A percentile compares a stretch with the other conserved stretches of the same genome.
Conservation (phyloP, 2,888 invertebrate species). For the Cheilosia vulpina region DNA sequence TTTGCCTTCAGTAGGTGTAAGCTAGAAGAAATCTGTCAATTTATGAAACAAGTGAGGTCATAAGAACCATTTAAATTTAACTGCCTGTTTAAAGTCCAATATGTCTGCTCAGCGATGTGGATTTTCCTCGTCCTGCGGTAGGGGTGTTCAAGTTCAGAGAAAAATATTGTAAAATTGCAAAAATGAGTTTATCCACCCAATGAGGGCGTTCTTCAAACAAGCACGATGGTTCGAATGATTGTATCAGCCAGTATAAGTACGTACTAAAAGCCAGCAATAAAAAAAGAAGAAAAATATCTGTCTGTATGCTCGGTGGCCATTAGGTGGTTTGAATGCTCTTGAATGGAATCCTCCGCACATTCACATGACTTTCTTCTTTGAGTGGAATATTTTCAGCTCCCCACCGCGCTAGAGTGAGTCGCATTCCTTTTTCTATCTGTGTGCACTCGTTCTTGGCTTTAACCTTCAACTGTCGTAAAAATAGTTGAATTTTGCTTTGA, state of each 20-base stretch:
- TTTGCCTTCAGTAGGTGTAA: too few species aligned
- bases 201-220: not conserved
- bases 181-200: not conserved
- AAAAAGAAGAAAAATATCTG: constrained; percentile 15
- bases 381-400: not conserved
- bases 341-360: constrained; percentile 22
- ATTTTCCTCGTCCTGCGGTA: not conserved
- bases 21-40: too few species aligned
- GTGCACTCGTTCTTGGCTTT: constrained; percentile 3
- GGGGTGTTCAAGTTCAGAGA: not conserved
- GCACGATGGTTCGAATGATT: not conserved
- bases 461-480: constrained; percentile 65
- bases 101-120: not conserved
- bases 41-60: too few species aligned
- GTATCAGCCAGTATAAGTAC: not conserved
- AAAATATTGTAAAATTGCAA: constrained; percentile 3
- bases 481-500: constrained; percentile 38
- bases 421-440: not conserved
- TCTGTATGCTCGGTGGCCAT: constrained; percentile 7
- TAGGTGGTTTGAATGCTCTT: constrained; percentile 28
- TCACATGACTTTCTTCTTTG: constrained; percentile 4
- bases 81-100: too few species aligned
- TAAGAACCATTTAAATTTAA: too few species aligned
- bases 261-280: constrained; percentile 17
- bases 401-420: not conserved